phyloP scores from a whole-genome alignment of 2,888 invertebrate species.

The Drosophila pseudotakahashii region DNA sequence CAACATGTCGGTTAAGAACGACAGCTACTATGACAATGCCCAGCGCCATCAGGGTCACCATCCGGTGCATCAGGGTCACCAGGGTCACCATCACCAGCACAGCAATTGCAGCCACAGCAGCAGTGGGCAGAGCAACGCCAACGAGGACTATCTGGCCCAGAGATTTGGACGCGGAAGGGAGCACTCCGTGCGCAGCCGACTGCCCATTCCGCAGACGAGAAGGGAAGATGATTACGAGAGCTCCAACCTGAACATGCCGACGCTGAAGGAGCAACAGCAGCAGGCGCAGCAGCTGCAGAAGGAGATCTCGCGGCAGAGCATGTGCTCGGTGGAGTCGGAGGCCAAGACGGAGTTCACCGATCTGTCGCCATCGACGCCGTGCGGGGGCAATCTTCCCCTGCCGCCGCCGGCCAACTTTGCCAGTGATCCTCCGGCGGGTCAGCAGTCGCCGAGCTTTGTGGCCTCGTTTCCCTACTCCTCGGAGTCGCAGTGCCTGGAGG shows the following conservation, averaged over 20 bases:
- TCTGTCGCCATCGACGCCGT: constrained; percentile 84
- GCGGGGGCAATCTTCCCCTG: constrained; percentile 62
- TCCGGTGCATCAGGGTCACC: constrained; percentile 50
- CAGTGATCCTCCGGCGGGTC: constrained; percentile 55
- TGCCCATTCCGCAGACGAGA: constrained; percentile 85
- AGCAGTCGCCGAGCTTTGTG: constrained; percentile 78
- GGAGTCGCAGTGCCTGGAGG: constrained; percentile 84
- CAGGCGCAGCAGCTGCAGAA: constrained; percentile 79
- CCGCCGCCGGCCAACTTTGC: constrained; percentile 74
- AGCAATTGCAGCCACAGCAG: constrained; percentile 73
- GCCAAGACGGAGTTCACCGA: constrained; percentile 85
- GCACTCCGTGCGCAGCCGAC: constrained; percentile 86
- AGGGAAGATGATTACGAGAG: constrained; percentile 83
- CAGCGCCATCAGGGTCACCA: constrained; percentile 57
- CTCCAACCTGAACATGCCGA: constrained; percentile 69
- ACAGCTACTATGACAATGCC: constrained; percentile 84
- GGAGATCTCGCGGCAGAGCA: constrained; percentile 83
- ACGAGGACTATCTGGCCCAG: constrained; percentile 86
- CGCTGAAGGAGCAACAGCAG: constrained; percentile 61
- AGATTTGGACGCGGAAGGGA: constrained; percentile 86
- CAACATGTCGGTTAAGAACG: constrained; percentile 88
- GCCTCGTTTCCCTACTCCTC: constrained; percentile 84
- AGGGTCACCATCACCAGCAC: constrained; percentile 65
- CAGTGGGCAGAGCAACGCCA: constrained; percentile 59
- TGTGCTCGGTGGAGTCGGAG: constrained; percentile 84